These are phyloP conservation scores for Amazonetta brasiliensis DNA, from an alignment of 2,797 vertebrate species.

Conservation along the genomic window DNA sequence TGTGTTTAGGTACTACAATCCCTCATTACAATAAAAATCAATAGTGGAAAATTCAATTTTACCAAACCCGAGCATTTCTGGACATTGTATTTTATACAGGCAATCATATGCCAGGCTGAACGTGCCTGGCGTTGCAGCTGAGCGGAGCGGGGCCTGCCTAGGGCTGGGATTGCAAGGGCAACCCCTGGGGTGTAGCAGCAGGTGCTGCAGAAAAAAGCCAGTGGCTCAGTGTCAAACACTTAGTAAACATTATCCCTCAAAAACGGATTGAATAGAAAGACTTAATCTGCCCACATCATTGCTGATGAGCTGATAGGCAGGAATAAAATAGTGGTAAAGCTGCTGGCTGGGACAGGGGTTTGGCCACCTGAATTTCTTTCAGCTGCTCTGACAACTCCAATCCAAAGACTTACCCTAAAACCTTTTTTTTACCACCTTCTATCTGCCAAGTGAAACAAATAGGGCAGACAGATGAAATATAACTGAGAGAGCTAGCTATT, in stretches of 20 bases:
- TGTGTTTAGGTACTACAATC: background rate
- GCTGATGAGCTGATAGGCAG: constrained; percentile 42
- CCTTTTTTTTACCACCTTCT: background rate
- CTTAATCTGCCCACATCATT: background rate
- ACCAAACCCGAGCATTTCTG: background rate
- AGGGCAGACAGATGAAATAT: background rate
- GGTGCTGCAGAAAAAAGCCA: constrained; percentile 1
- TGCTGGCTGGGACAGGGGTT: constrained; percentile 21
- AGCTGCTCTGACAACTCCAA: constrained; percentile 34
- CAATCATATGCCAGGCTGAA: background rate
- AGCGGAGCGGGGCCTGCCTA: background rate
- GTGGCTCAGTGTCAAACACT: constrained; percentile 1
- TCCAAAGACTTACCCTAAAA: constrained; percentile 23
- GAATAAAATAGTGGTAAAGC: constrained; percentile 44
- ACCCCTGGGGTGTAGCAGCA: background rate
- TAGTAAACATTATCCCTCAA: constrained; percentile 28
- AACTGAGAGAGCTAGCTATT: background rate
- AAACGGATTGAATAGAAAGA: constrained; percentile 27
- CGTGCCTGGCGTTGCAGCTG: rapidly evolving
- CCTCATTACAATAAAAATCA: constrained; percentile 13
- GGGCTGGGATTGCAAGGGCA: background rate
- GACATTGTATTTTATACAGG: background rate
- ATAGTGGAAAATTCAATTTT: background rate
- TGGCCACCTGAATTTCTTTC: constrained; percentile 46
- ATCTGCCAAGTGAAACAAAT: constrained; percentile 43